A percentile compares a stretch with the other conserved stretches of the same genome.
Conservation (phyloP, 2,113 vertebrate genomes). For the Albula goreensis region DNA sequence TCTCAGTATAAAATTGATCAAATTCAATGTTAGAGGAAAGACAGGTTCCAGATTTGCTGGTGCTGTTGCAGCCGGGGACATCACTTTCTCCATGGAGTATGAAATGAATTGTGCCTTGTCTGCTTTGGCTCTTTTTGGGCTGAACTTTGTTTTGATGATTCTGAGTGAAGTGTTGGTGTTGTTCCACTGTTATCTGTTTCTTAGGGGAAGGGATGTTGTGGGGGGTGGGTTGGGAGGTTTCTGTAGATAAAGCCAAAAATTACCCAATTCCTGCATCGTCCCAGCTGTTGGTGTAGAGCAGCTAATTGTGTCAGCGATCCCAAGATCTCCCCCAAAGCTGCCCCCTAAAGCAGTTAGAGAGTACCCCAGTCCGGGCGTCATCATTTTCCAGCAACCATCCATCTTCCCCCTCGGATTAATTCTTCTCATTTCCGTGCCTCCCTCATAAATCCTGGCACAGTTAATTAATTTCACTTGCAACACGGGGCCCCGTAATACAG, state of each 20-base stretch:
- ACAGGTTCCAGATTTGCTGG: background rate
- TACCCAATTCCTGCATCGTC: constrained; percentile 70
- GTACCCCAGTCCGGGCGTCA: constrained; percentile 87
- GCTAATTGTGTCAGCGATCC: constrained; percentile 89
- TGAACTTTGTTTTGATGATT: constrained; percentile 28
- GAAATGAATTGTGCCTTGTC: background rate
- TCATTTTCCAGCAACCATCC: constrained; percentile 96
- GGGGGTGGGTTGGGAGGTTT: constrained; percentile 51
- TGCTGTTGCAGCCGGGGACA: background rate
- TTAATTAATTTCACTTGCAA: constrained; percentile 99
- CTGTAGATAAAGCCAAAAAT: constrained; percentile 57
- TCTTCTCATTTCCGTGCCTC: constrained; percentile 90
- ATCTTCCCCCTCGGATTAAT: constrained; percentile 98
- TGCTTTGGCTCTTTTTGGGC: background rate
- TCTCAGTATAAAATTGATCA: background rate
- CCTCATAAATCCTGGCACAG: constrained; percentile 99
- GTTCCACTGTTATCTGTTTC: constrained; percentile 19
- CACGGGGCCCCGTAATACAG: constrained; percentile 94
- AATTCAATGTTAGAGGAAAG: background rate
- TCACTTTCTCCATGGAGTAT: no score
- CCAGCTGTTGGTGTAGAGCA: constrained; percentile 87
- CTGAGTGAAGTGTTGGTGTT: constrained; percentile 16
- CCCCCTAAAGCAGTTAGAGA: constrained; percentile 94
- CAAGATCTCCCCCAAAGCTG: constrained; percentile 79
- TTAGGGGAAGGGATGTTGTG: constrained; percentile 9